Evolutionary conservation across 2,113 vertebrate genomes (phyloP), one percentile per base, ranked within the genome.

Genomic region (Nestor notabilis): DNA sequence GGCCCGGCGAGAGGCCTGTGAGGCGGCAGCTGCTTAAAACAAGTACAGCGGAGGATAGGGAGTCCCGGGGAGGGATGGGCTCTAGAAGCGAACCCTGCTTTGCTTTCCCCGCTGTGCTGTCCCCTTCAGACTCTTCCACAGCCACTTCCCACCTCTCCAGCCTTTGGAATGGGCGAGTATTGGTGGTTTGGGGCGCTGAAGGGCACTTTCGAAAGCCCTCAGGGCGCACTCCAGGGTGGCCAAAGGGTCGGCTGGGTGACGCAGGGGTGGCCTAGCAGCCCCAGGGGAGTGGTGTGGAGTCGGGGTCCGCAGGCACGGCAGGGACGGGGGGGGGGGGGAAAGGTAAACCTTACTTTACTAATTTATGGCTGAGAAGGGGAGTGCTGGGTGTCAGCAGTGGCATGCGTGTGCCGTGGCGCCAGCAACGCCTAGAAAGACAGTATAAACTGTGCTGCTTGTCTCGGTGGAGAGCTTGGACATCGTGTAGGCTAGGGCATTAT

Each of bases 111-210:
- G 12, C 29, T 14, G 41, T 14, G 1, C 29, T 28, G 17, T 6
- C 19, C 19, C 13, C 18, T 64, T 15, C 10, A 14, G 18, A 25
- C 17, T 6, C 9, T 3, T 19, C 17, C 13, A 7, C 19, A 29
- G 29, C 17, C 13, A 74, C 41, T 50, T 23, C 21, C 27, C n/a
- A 1, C 10, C 17, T 15, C 20, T 33, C 13, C 21, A 9, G 5
- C 56, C 37, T 84, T 5, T 11, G 58, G 52, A 43, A 21, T 20
- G 3, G n/a, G 28, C 0, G 49, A 25, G 11, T 5, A 18, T 31
- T 19, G 7, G 16, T 14, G 1, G 35, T 24, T 0, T 5, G 53
- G 49, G 77, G 17, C 56, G 2, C 33, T 1, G 37, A 9, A 58
- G 56, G 56, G 56, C 56, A 35, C 21, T 58, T 24, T 35, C 13